These are phyloP conservation scores for Zapornia atra DNA, from an alignment of 2,113 vertebrate genomes.

Conservation along the genomic window DNA sequence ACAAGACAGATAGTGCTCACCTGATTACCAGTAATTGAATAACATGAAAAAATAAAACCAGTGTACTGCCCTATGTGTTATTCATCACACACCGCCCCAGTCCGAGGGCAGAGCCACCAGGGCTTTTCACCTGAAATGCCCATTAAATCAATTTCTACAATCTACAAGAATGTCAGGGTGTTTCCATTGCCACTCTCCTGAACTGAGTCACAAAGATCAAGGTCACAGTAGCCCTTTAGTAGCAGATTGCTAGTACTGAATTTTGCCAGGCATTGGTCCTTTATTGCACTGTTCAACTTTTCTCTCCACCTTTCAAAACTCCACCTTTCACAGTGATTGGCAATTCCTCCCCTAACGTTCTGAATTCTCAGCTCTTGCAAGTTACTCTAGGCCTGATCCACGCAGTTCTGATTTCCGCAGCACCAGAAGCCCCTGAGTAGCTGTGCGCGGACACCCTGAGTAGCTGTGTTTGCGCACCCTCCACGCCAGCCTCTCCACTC, in stretches of 20 bases:
- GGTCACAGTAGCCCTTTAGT: not conserved
- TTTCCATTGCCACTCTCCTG: not conserved
- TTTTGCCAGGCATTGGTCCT: not conserved
- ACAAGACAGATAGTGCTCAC: not conserved
- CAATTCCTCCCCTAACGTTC: not conserved
- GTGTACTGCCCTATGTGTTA: not conserved
- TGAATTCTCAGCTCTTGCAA: not conserved
- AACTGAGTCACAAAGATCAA: not conserved
- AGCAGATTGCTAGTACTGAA: not conserved
- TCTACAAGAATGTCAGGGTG: not conserved
- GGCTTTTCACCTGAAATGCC: not conserved
- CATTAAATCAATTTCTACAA: not conserved
- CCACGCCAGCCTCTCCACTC: not conserved
- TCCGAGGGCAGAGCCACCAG: not conserved
- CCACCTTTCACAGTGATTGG: not conserved
- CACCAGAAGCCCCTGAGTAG: not conserved
- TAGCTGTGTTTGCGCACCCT: not conserved
- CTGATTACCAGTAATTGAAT: not conserved
- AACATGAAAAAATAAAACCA: not conserved
- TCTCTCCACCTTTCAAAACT: not conserved
- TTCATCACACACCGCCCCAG: not conserved
- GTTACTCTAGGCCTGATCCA: not conserved
- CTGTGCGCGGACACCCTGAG: not conserved
- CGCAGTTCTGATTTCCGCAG: not conserved
- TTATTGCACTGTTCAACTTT: not conserved